Conservation (phyloP, 2,888 invertebrate species). For the Orthonychiurus folsomi region DNA sequence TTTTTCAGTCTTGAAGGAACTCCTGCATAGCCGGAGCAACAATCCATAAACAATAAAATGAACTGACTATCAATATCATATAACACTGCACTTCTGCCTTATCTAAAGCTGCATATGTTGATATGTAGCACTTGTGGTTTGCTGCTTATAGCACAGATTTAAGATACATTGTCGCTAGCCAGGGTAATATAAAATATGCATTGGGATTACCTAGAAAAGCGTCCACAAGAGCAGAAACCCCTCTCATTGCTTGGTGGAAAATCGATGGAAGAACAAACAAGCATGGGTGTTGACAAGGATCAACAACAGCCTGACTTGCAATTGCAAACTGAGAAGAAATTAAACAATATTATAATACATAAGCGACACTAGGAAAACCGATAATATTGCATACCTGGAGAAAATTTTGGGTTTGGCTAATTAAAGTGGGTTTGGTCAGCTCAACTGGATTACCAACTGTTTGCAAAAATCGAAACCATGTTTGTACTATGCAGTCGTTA, state of each 20-base stretch:
- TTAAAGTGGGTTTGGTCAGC: conserved; percentile 71
- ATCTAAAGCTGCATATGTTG: too few species aligned
- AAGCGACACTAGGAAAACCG: background rate
- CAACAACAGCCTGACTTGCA: conserved; percentile 62
- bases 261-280: conserved; percentile 72
- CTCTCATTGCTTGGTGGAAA: conserved; percentile 87
- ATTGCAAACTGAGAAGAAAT: conserved; percentile 55
- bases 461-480: conserved; percentile 90
- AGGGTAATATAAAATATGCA: background rate
- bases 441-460: conserved; percentile 92
- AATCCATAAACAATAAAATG: too few species aligned
- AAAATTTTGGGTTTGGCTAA: conserved; percentile 63
- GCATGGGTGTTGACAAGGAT: conserved; percentile 86
- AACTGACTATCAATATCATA: too few species aligned
- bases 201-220: conserved; percentile 73
- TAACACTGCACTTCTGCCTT: too few species aligned
- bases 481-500: conserved; percentile 82
- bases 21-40: too few species aligned
- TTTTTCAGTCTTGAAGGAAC: too few species aligned
- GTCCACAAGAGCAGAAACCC: conserved; percentile 85
- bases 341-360: background rate
- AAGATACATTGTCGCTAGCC: too few species aligned
- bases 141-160: too few species aligned
- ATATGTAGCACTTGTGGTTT: too few species aligned
- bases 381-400: conserved; percentile 48